These are phyloP conservation scores for Drosophila ochracea DNA, from an alignment of 2,888 invertebrate genomes.

Conservation along the genomic window DNA sequence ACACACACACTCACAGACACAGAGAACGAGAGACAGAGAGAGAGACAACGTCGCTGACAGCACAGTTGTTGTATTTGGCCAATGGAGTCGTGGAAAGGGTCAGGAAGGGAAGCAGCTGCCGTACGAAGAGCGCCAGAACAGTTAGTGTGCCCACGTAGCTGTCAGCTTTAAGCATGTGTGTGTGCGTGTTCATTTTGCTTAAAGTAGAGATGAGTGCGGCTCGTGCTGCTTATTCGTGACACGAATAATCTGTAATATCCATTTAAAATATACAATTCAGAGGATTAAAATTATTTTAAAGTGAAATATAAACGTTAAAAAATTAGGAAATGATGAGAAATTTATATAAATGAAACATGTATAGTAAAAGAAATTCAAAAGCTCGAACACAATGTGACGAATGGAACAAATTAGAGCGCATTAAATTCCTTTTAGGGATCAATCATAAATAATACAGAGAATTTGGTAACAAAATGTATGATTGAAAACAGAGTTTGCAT, in stretches of 20 bases:
- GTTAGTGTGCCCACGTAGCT: conserved; percentile 62
- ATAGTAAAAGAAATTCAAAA: not conserved
- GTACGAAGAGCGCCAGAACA: conserved; percentile 10
- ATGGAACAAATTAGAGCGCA: not conserved
- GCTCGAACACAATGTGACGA: not conserved
- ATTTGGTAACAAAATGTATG: too few relatives aligned
- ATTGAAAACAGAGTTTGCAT: not conserved
- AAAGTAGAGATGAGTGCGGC: not conserved
- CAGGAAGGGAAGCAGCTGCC: not conserved
- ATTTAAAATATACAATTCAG: not conserved
- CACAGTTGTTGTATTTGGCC: conserved; percentile 24
- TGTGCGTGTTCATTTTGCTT: conserved; percentile 1
- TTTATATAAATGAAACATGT: not conserved
- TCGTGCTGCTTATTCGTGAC: not conserved
- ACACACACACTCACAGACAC: not conserved
- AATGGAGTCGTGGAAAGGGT: not conserved
- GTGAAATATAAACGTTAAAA: not conserved
- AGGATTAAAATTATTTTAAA: not conserved
- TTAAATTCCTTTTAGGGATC: not conserved
- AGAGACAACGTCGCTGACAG: conserved; percentile 17
- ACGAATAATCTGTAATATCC: not conserved
- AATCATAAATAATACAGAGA: not conserved
- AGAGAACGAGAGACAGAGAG: not conserved
- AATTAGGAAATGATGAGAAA: not conserved
- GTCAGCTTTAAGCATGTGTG: conserved; percentile 13